A percentile compares a stretch with the other conserved stretches of the same genome.
Conservation (phyloP, 2,888 invertebrate genomes). For the Perithous albicinctus region DNA sequence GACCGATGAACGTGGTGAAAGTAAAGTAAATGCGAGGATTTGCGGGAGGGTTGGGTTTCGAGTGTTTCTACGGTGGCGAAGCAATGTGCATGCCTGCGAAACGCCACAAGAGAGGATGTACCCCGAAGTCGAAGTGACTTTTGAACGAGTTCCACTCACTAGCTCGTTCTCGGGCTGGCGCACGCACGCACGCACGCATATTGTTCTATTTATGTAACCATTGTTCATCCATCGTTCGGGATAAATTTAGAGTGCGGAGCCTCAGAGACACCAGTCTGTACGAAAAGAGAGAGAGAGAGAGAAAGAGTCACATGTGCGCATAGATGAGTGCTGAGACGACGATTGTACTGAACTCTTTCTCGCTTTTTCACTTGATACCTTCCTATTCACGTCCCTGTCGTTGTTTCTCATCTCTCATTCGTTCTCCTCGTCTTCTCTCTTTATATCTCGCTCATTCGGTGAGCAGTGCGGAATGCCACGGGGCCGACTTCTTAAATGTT, state of each 20-base stretch:
- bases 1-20: slow-evolving; percentile 31
- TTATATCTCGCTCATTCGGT: slow-evolving; percentile 52
- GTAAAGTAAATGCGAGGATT: slow-evolving; percentile 52
- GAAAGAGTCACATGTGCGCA: slow-evolving; percentile 53
- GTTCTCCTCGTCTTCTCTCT: slow-evolving; percentile 42
- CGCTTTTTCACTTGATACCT: slow-evolving; percentile 60
- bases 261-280: slow-evolving; percentile 69
- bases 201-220: slow-evolving; percentile 85
- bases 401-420: slow-evolving; percentile 62
- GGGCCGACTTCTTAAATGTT: slow-evolving; percentile 83
- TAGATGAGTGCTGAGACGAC: slow-evolving; percentile 46
- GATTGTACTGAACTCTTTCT: slow-evolving; percentile 57
- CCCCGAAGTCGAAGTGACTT: slow-evolving; percentile 76
- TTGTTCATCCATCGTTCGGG: slow-evolving; percentile 84
- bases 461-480: slow-evolving; percentile 67
- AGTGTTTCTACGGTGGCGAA: slow-evolving; percentile 30
- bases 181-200: slow-evolving; percentile 80
- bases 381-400: slow-evolving; percentile 57
- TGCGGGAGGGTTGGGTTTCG: slow-evolving; percentile 64
- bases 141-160: slow-evolving; percentile 78
- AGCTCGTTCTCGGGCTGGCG: slow-evolving; percentile 59
- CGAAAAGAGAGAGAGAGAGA: slow-evolving; percentile 62
- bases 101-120: slow-evolving; percentile 38
- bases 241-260: slow-evolving; percentile 81
- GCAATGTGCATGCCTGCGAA: slow-evolving; percentile 24